Evolutionary conservation across 2,113 vertebrate genomes (phyloP).

Genomic region (Odontophorus gujanensis): DNA sequence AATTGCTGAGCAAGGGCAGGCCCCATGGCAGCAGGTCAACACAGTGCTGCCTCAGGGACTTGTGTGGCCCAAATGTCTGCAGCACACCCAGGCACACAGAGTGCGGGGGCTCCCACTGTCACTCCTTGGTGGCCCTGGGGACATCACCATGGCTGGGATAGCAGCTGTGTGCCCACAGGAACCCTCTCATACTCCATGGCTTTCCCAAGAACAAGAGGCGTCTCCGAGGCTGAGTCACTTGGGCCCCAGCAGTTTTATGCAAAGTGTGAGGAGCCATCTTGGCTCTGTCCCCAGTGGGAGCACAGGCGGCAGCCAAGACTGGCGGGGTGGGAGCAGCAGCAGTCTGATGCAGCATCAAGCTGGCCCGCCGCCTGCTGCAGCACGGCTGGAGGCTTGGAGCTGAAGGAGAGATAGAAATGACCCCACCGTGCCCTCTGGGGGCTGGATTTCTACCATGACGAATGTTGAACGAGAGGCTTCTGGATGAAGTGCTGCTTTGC

Average conservation of each 20-base stretch:
- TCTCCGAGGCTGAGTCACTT: not conserved
- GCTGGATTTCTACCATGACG: not conserved
- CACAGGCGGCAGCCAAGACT: rapidly evolving
- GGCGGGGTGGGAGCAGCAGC: not conserved
- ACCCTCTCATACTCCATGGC: rapidly evolving
- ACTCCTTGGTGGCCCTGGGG: not conserved
- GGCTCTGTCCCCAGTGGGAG: rapidly evolving
- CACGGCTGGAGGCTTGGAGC: not conserved
- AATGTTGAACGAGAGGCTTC: not conserved
- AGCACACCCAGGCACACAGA: rapidly evolving
- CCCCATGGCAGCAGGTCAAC: not conserved
- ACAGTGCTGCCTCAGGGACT: not conserved
- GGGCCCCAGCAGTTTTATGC: not conserved
- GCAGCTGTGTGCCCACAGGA: not conserved
- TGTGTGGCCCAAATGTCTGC: not conserved
- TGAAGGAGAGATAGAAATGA: conserved; percentile 21
- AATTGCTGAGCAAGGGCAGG: not conserved
- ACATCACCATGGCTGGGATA: not conserved
- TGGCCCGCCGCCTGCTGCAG: not conserved
- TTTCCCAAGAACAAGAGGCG: not conserved
- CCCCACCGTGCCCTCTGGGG: not conserved
- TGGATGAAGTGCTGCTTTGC: not conserved
- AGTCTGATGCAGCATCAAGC: not conserved
- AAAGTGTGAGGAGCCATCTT: not conserved
- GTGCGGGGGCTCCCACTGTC: not conserved